phyloP scores from a whole-genome alignment of 2,797 vertebrate species.

The Paratrypauchen microcephalus region DNA sequence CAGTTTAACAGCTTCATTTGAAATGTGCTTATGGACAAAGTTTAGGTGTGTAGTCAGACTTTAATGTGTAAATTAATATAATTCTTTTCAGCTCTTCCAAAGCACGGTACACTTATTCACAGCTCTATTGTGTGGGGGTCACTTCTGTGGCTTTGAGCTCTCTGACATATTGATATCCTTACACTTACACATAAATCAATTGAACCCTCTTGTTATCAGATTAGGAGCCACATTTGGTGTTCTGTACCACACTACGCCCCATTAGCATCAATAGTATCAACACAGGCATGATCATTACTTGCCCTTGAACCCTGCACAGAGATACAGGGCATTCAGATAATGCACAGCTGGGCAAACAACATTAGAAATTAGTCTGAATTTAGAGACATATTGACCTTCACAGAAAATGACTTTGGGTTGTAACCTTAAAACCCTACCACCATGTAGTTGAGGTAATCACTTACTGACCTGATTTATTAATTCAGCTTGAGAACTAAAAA shows the following conservation, averaged over 20 bases:
- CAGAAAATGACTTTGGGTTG: neutral
- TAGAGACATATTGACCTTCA: neutral
- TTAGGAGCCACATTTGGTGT: constrained; percentile 1
- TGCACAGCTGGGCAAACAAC: neutral
- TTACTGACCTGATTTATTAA: neutral
- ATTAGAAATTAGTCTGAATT: neutral
- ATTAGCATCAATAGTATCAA: constrained; percentile 4
- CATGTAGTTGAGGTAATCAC: neutral
- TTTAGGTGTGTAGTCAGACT: too few species aligned
- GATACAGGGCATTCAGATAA: neutral
- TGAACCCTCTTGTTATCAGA: neutral
- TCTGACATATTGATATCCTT: constrained; percentile 1
- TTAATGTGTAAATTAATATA: neutral
- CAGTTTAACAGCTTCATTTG: too few species aligned
- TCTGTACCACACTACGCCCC: neutral
- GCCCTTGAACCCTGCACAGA: neutral
- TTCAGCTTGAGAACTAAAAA: neutral
- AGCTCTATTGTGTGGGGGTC: neutral
- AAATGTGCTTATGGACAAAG: too few species aligned
- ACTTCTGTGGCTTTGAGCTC: neutral
- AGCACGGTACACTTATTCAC: neutral
- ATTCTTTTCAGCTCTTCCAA: neutral
- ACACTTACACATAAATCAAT: neutral
- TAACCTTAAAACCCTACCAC: neutral
- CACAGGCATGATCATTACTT: neutral